Base-by-base conservation (phyloP, 2,888 invertebrate genomes). In the Ernsta delagoae region DNA sequence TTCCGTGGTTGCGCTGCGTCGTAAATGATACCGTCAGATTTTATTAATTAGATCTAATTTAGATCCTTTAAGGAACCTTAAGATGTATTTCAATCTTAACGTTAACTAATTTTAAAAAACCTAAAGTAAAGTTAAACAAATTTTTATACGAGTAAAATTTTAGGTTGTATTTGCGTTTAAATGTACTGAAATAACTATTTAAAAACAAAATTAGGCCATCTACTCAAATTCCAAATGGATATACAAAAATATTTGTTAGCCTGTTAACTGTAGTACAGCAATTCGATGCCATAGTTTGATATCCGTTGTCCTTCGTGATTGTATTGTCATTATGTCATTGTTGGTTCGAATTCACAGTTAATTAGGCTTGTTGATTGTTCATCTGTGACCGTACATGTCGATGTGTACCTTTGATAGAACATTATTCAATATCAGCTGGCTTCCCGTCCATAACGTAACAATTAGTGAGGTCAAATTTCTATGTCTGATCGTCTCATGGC, bases 341-440 rank as follows among this genome's bases (percentile, higher is more conserved):
- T 53, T 24, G 53, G 9, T 53, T 53, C 24, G 53, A 9, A 53
- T 53, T 53, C 16, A 53, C 53, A 24, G 24, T 24, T 53, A 53
- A 53, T 53, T 53, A 53, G 53, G 53, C 53, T 24, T 53, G 53
- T 53, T 53, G 53, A 53, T 53, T 53, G 24, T 53, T 53, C 8
- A 53, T 53, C 16, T 16, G 53, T 16, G 3, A 53, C 24, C 24
- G 24, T n/a, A 53, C 53, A 53, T 9, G 9, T 53, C 53, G 53
- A 53, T 53, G 8, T 53, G 24, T 24, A 53, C 48, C 48, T 48
- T 6, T 48, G 48, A 48, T 48, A 12, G 3, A 48, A 48, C 12
- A n/a, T 48, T 48, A 48, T 48, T 48, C 45, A 12, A 48, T 48
- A n/a, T 12, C 12, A 12, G 45, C 5, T 48, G 12, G 12, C 45